These are phyloP conservation scores for Automeris io DNA, from an alignment of 2,888 invertebrate genomes.

Conservation along the genomic window DNA sequence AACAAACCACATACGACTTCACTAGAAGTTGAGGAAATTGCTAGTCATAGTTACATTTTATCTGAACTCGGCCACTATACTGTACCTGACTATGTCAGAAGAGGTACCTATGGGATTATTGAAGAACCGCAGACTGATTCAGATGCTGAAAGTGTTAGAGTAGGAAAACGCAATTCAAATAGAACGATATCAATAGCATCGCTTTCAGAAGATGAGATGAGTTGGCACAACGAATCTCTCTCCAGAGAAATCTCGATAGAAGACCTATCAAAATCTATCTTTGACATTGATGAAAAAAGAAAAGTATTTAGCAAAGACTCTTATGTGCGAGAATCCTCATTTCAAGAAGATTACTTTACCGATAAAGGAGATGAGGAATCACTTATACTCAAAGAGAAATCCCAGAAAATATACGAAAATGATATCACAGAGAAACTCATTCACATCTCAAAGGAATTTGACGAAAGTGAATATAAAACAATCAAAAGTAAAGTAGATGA, in stretches of 20 bases:
- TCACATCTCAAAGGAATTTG: constrained; percentile 65
- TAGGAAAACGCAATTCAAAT: constrained; percentile 44
- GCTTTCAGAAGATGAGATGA: constrained; percentile 80
- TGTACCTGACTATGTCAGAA: constrained; percentile 59
- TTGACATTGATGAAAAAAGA: constrained; percentile 67
- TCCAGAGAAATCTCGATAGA: constrained; percentile 78
- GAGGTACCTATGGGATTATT: constrained; percentile 67
- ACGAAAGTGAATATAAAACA: constrained; percentile 51
- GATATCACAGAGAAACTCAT: constrained; percentile 69
- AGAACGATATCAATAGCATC: constrained; percentile 81
- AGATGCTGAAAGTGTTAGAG: constrained; percentile 61
- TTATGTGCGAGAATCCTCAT: constrained; percentile 60
- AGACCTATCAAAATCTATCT: constrained; percentile 72
- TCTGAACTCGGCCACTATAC: constrained; percentile 70
- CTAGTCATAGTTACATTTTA: constrained; percentile 76
- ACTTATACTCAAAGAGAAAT: constrained; percentile 54
- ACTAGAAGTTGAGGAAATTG: constrained; percentile 78
- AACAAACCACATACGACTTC: constrained; percentile 71
- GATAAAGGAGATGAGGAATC: constrained; percentile 63
- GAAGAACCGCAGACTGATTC: constrained; percentile 73
- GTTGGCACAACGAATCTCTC: constrained; percentile 70
- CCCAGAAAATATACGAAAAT: constrained; percentile 62
- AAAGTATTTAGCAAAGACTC: constrained; percentile 73
- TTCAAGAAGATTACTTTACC: constrained; percentile 65
- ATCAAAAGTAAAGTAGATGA: constrained; percentile 49